Evolutionary conservation across 2,888 invertebrate genomes (phyloP), one percentile per base, ranked within the genome.

Genomic region (Torymus auratus): DNA sequence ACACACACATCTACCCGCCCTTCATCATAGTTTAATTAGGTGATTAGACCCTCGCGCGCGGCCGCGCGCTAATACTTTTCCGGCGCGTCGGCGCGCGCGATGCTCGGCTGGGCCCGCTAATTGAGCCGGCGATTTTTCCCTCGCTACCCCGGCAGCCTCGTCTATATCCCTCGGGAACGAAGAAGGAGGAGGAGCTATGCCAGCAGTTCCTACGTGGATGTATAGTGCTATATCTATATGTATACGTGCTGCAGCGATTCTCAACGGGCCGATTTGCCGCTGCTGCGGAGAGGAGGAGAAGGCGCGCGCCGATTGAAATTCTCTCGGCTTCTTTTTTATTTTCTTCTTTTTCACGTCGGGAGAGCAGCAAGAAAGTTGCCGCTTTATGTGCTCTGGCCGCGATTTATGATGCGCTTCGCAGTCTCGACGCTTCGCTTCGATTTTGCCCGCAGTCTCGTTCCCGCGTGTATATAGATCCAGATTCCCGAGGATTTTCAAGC

Each of bases 281-380:
- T 17, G 7, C 50, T 17, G 7, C 50, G 20, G n/a, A 14, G 68
- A 1, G 23, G 23, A n/a, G 14, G 53, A 3, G 53, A 10, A 20
- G n/a, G 28, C 62, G 55, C 20, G 28, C 62, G 55, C 28, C 76
- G 62, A 77, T 77, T 71, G 70, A 77, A 77, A 77, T 77, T 77
- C 70, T 52, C 65, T 70, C 64, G 70, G 70, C 65, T 5, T 41
- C 52, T 67, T 67, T 75, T 67, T 75, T 60, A 58, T 65, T 20
- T 64, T 73, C 67, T 67, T 67, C 67, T 67, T 75, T 70, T 74
- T 52, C 41, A 56, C 56, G 41, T 55, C 61, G 71, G 28, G 20
- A 41, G n/a, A n/a, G n/a, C n/a, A n/a, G 17, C 50, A 60, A 53
- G 53, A 67, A 52, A 65, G 65, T 50, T 52, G 53, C 60, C 52